Evolutionary conservation across 2,888 invertebrate genomes (phyloP).

Genomic region (Azorinus chamasolen): DNA sequence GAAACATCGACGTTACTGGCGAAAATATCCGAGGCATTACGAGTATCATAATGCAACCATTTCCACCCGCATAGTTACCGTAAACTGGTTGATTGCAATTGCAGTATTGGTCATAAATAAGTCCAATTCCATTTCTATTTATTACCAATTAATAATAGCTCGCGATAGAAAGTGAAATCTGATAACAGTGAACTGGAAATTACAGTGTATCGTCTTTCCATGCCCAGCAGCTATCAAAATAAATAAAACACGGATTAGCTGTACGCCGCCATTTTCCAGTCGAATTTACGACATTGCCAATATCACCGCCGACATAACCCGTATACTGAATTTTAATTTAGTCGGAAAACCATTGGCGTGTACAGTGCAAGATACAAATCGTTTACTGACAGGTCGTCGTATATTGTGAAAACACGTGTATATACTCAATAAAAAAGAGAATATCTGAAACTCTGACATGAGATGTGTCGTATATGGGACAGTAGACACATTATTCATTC

Average conservation of each 20-base stretch:
- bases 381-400: background rate
- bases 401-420: background rate
- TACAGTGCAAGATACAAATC: background rate
- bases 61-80: slow-evolving; percentile 37
- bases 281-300: slow-evolving; percentile 10
- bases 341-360: background rate
- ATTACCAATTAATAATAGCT: slow-evolving; percentile 49
- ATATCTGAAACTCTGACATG: too few species aligned
- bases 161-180: slow-evolving; percentile 44
- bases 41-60: slow-evolving; percentile 38
- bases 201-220: slow-evolving; percentile 47
- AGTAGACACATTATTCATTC: too few species aligned
- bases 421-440: too few species aligned
- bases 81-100: slow-evolving; percentile 24
- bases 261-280: background rate
- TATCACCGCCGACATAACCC: background rate
- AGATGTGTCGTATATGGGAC: too few species aligned
- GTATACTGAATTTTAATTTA: background rate
- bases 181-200: slow-evolving; percentile 58
- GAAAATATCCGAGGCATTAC: background rate
- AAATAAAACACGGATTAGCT: slow-evolving; percentile 34
- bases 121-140: slow-evolving; percentile 49
- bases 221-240: slow-evolving; percentile 40
- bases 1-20: background rate
- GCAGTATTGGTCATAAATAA: slow-evolving; percentile 47